Evolutionary conservation across 2,797 vertebrate genomes (phyloP), one percentile per base, ranked within the genome.

Genomic region (Harpagifer antarcticus): DNA sequence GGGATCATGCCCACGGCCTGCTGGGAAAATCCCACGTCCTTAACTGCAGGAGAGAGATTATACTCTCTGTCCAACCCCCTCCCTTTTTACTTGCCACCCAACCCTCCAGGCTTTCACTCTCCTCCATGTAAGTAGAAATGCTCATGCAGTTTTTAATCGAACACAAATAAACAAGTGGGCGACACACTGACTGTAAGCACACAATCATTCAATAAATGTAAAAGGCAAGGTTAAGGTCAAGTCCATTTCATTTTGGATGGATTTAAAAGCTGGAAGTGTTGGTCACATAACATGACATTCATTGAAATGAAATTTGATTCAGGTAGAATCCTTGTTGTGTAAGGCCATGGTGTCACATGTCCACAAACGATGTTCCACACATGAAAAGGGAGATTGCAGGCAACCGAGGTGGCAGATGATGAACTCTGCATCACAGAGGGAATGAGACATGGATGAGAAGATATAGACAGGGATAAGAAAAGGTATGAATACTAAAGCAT

Each of bases 1-100:
- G 60, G 87, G 87, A 90, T 93, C 89, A 85, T 78, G 74, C 88
- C 86, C 68, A 58, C 74, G 84, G 70, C 90, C 87, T 89, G 87
- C 89, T 92, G 91, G 86, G 86, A 90, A 91, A 92, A 91, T 82
- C 82, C 86, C 68, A 76, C 78, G 81, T 81, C 78, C 64, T 17
- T 86, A 81, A 64, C 86, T 86, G 81, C 74, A 81, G 85, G 88
- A 76, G 65, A 81, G 85, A 90, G 88, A 91, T 92, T 90, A 90
- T 79, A 63, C 81, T 79, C 64, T 84, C 75, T 67, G 68, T 74
- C 74, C 81, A 69, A 33, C 37, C 64, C 40, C 54, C 12, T 6
- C 48, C 63, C 31, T 43, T 47, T 56, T 17, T 20, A 65, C 52
- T n/a, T 15, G 1, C 63, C 83, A 71, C 58, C 78, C 78, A 72